These are phyloP conservation scores for Hippotragus niger DNA, from an alignment of 2,113 vertebrate genomes.

Conservation along the genomic window DNA sequence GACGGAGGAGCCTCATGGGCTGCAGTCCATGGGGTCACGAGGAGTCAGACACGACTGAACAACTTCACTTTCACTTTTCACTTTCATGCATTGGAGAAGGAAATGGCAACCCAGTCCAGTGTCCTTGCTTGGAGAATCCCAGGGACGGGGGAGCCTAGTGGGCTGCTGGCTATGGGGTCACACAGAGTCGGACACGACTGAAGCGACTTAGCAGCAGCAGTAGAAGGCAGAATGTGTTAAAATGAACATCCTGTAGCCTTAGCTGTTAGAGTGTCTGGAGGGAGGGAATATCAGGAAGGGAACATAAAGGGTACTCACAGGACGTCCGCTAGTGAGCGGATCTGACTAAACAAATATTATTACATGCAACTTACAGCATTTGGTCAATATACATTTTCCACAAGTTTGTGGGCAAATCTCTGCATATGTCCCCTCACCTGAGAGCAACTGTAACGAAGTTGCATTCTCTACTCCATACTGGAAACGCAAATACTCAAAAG, in stretches of 20 bases:
- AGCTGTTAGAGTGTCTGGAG: background rate
- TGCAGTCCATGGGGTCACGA: no score
- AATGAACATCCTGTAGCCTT: background rate
- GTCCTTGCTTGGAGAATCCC: no score
- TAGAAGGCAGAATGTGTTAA: background rate
- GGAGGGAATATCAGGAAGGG: background rate
- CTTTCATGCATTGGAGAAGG: no score
- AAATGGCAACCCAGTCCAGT: no score
- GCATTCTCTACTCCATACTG: background rate
- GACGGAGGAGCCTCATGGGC: no score
- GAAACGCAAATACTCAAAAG: background rate
- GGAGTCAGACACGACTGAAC: fast-evolving
- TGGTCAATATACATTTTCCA: background rate
- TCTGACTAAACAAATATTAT: background rate
- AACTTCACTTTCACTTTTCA: no score
- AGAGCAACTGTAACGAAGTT: background rate
- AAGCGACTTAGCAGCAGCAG: no score
- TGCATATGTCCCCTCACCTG: background rate
- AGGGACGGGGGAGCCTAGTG: no score
- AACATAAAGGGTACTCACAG: background rate
- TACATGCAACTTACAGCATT: background rate
- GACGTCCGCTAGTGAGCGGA: background rate
- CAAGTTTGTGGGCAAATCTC: background rate
- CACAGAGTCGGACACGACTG: no score
- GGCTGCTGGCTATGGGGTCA: no score